Conservation (phyloP, 2,797 vertebrate species). For the Australoheros facetus region DNA sequence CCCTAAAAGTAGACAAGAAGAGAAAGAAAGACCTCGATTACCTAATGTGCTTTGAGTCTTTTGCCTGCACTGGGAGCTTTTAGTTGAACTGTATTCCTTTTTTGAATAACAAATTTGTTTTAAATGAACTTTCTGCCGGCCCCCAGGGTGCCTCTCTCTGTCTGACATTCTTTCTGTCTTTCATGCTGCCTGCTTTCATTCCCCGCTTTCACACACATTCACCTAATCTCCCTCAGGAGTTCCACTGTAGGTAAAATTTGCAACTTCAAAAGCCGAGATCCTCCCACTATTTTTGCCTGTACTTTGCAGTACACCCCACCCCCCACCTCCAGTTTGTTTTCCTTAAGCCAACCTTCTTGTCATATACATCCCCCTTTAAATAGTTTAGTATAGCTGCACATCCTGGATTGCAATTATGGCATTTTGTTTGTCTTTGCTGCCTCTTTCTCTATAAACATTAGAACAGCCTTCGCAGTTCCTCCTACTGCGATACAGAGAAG, state of each 20-base stretch:
- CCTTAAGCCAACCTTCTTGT: conserved; percentile 25
- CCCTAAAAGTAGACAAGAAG: conserved; percentile 38
- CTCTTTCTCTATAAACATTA: conserved; percentile 17
- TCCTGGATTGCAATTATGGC: neutral
- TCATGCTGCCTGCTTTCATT: conserved; percentile 52
- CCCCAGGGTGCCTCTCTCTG: conserved; percentile 38
- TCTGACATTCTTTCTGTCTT: conserved; percentile 52
- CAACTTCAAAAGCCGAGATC: conserved; percentile 63
- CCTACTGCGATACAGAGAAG: conserved; percentile 2
- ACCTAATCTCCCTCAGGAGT: conserved; percentile 59
- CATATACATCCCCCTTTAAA: neutral
- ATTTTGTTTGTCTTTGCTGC: conserved; percentile 5
- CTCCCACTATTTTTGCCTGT: conserved; percentile 36
- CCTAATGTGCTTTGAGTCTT: conserved; percentile 23
- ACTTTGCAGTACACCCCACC: neutral
- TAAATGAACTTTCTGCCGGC: conserved; percentile 64
- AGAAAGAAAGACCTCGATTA: conserved; percentile 47
- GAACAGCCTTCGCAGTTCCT: neutral
- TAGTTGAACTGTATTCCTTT: conserved; percentile 48
- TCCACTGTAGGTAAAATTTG: conserved; percentile 58
- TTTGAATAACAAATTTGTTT: conserved; percentile 68
- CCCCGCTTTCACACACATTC: conserved; percentile 40
- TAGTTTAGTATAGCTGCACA: conserved; percentile 14
- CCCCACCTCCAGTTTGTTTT: conserved; percentile 43
- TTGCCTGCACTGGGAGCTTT: conserved; percentile 50